Base-by-base conservation (phyloP, 2,888 invertebrate species). In the Thelaira solivaga region DNA sequence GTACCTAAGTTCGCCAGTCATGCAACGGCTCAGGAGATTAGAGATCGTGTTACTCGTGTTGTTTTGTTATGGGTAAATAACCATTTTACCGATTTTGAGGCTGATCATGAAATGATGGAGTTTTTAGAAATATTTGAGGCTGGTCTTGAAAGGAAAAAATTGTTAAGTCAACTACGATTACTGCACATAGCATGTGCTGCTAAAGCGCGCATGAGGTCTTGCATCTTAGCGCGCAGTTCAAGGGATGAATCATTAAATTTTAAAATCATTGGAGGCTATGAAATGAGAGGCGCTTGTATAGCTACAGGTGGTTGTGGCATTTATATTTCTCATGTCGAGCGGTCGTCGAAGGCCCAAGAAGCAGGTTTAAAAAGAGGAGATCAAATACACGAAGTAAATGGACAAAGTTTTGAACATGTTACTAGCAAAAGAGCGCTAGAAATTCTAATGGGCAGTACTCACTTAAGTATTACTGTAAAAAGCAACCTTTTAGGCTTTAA, bases 51-150 rank as follows among this genome's bases (percentile, higher is more conserved):
- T 4, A 98, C 98, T 0, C 91, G 99, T 74, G 97, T 99, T 0
- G 96, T 99, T 8, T 90, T 99, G 45, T 92, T 99, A 8, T 99
- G 99, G 99, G 98, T 99, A 1, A 99, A 98, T 89, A 99, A 98
- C 89, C 98, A 98, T 90, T 98, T 98, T 87, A 97, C 97, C 41
- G 98, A 98, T 88, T 98, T 98, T 89, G 98, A 98, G 91, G 97
- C 96, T 5, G 96, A 97, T 89, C 94, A 96, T 20, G 93, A 93
- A 75, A 97, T 99, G 97, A 97, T 97, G 93, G 97, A 97, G 83
- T 97, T 98, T 87, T 90, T 98, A 80, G 97, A 98, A 88, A 94
- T 93, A 77, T 98, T 98, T 90, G 98, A 98, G 90, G 91, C 93
- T 79, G 93, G 93, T 64, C 90, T 97, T 78, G 96, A 96, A 86